A percentile compares a stretch with the other conserved stretches of the same genome.
Evolutionary conservation across 2,888 invertebrate genomes (phyloP).

Genomic region (Pollenia labialis): DNA sequence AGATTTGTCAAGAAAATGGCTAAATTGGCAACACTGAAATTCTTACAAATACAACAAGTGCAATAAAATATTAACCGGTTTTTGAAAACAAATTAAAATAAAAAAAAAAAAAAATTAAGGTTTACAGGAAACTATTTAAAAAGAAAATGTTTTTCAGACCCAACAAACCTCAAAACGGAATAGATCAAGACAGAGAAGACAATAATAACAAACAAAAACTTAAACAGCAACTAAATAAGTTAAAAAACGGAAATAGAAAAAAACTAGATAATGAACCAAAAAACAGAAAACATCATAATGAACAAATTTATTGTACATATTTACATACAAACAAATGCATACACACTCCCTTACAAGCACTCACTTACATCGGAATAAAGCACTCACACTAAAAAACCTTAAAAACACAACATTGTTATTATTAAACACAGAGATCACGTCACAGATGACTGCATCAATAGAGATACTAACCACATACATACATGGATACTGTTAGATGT

Average conservation of each 20-base stretch:
- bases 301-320: conserved; percentile 9
- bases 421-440: conserved; percentile 70
- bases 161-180: conserved; percentile 39
- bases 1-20: no score
- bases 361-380: conserved; percentile 19
- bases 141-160: conserved; percentile 39
- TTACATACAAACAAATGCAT: conserved; percentile 22
- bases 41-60: conserved; percentile 6
- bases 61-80: conserved; percentile 25
- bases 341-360: conserved; percentile 44
- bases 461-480: conserved; percentile 15
- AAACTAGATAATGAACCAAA: conserved; percentile 67
- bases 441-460: conserved; percentile 72
- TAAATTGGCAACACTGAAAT: no score
- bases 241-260: conserved; percentile 73
- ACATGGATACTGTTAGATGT: conserved; percentile 65
- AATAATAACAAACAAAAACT: background rate
- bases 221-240: conserved; percentile 44
- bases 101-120: conserved; percentile 24
- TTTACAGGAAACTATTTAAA: conserved; percentile 61
- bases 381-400: conserved; percentile 19
- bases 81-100: background rate
- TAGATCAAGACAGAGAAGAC: conserved; percentile 15
- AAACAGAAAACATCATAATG: conserved; percentile 48
- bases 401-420: conserved; percentile 24